Evolutionary conservation across 2,888 invertebrate species (phyloP).

Genomic region (Mycalesis mineus): DNA sequence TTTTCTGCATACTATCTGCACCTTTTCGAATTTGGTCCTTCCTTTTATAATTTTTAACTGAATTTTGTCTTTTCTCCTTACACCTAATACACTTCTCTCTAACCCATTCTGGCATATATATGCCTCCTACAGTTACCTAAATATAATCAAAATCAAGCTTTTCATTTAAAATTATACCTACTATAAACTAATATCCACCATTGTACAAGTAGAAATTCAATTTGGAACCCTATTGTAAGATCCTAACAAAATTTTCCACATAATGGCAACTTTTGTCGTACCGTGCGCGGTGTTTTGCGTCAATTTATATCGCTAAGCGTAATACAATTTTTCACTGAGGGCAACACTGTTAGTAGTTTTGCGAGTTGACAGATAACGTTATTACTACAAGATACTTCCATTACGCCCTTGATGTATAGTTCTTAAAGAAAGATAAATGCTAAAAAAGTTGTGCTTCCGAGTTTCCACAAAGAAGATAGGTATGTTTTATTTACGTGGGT

Average conservation of each 20-base stretch:
- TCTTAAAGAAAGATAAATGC: slow-evolving; percentile 25
- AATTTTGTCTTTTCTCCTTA: too few relatives aligned
- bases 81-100: too few relatives aligned
- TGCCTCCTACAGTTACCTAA: too few relatives aligned
- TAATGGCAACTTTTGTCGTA: slow-evolving; percentile 17
- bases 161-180: too few relatives aligned
- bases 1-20: too few relatives aligned
- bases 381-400: slow-evolving; percentile 53
- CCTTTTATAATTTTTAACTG: too few relatives aligned
- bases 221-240: slow-evolving; percentile 17
- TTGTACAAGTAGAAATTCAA: slow-evolving; percentile 3
- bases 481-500: not conserved
- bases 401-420: slow-evolving; percentile 35
- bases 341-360: slow-evolving; percentile 41
- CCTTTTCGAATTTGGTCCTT: too few relatives aligned
- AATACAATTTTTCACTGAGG: slow-evolving; percentile 42
- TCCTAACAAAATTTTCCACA: slow-evolving; percentile 9
- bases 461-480: not conserved
- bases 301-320: slow-evolving; percentile 50
- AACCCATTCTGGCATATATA: too few relatives aligned
- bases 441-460: slow-evolving; percentile 16
- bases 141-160: too few relatives aligned
- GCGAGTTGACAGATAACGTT: slow-evolving; percentile 45
- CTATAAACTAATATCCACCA: too few relatives aligned
- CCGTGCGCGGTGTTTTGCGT: slow-evolving; percentile 27